phyloP scores from a whole-genome alignment of 2,888 invertebrate species.

The Periphyllus acericola region DNA sequence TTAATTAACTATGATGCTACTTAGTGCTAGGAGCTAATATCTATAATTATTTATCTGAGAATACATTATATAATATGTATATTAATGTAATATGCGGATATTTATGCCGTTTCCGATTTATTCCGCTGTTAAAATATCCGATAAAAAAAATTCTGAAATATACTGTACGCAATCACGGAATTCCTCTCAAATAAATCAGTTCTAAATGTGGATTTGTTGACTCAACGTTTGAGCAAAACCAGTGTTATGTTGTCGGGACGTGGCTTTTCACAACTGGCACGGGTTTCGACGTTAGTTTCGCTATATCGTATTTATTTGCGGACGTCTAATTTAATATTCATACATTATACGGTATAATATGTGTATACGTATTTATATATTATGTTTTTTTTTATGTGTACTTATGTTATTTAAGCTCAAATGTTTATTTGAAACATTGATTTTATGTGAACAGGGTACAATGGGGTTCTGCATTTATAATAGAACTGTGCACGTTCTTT shows the following conservation, averaged over 20 bases:
- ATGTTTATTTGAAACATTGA: background rate
- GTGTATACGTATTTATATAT: background rate
- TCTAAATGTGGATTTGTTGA: conserved; percentile 11
- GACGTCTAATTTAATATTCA: conserved; percentile 23
- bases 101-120: background rate
- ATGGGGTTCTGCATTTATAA: no score
- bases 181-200: background rate
- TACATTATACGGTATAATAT: background rate
- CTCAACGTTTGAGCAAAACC: background rate
- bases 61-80: no score
- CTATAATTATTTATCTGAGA: no score
- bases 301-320: conserved; percentile 31
- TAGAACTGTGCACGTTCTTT: background rate
- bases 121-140: background rate
- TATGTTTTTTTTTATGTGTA: background rate
- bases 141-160: no score
- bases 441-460: background rate
- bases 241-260: background rate
- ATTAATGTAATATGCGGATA: background rate
- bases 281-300: background rate
- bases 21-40: background rate
- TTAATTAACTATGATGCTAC: background rate
- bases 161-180: background rate
- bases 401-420: background rate
- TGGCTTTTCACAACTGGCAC: conserved; percentile 12